Percentiles rank a stretch among this genome's conserved stretches.
Evolutionary conservation across 2,797 vertebrate species (phyloP).

Genomic region (Typhlichthys eigenmanni): DNA sequence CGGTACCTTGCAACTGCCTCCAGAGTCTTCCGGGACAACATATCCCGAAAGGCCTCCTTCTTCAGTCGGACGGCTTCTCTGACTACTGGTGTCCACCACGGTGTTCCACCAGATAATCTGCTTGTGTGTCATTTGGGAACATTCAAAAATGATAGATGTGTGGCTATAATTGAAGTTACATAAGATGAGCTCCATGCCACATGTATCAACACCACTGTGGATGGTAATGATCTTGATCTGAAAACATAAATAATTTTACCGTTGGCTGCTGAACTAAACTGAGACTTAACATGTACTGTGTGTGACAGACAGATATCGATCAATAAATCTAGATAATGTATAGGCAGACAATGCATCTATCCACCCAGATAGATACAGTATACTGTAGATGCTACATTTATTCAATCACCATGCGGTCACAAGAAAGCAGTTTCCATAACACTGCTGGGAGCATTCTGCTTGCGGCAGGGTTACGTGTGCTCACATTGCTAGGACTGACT

Average conservation of each 20-base stretch:
- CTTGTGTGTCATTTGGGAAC: conserved; percentile 17
- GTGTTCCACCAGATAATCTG: conserved; percentile 7
- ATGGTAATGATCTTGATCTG: too few relatives aligned
- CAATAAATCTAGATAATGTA: too few relatives aligned
- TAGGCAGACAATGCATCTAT: too few relatives aligned
- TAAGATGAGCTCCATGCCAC: conserved; percentile 1
- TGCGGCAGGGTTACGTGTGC: conserved; percentile 26
- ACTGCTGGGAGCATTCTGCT: conserved; percentile 9
- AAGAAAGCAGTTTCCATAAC: conserved; percentile 31
- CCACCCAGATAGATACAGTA: too few relatives aligned
- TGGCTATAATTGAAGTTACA: conserved; percentile 11
- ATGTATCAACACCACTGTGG: conserved; percentile 1
- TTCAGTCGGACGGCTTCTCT: too few relatives aligned
- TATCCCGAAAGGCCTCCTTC: too few relatives aligned
- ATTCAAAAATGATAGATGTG: conserved; percentile 20
- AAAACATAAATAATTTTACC: too few relatives aligned
- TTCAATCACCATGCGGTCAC: conserved; percentile 18
- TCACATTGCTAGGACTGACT: conserved; percentile 32
- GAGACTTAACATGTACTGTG: too few relatives aligned
- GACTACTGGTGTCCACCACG: too few relatives aligned
- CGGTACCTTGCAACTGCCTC: too few relatives aligned
- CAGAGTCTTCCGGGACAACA: too few relatives aligned
- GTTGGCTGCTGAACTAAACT: conserved; percentile 15
- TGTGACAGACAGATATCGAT: too few relatives aligned
- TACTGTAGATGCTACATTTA: neutral